Evolutionary conservation across 2,888 invertebrate species (phyloP), one percentile per base, ranked within the genome.

Genomic region (Trichacis sp.): DNA sequence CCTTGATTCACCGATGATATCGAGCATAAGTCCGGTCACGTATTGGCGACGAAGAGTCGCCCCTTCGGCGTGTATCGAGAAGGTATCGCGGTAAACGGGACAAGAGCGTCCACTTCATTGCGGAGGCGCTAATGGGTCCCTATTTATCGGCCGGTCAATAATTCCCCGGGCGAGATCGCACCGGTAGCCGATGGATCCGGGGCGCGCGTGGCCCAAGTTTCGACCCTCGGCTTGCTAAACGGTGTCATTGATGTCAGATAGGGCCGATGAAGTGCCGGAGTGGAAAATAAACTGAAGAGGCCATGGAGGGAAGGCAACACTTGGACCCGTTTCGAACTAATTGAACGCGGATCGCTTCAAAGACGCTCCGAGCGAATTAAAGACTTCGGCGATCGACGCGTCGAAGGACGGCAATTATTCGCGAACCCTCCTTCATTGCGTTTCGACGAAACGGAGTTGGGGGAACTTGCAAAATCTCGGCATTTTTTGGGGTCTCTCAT

Each of bases 81-180:
- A 66, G 68, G 53, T 68, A 72, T 70, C 70, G 67, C 55, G 42
- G 17, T 51, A 30, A 36, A 46, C n/a, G 48, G 36, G 29, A 66
- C 57, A 63, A 68, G 60, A 75, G 75, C 70, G 75, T 73, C 75
- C 74, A 68, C 74, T 79, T 77, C 76, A 79, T 77, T 78, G 78
- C 72, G 71, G 70, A 76, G 76, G 73, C 72, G 77, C 73, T 78
- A 78, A 78, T 77, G 77, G 77, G 65, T 69, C 70, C 67, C 69
- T 54, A 61, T 71, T 68, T 62, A 62, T 68, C 51, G 56, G 43
- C 59, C 52, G 47, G 70, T 19, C 71, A 70, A 74, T 70, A 60
- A 55, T 52, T 70, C 38, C 58, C 43, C 71, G 58, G 66, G 52
- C 63, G 67, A 59, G 61, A 57, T 66, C 52, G 64, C 46, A 30